These are phyloP conservation scores for Hedya salicella DNA, from an alignment of 2,888 invertebrate genomes.

Conservation along the genomic window DNA sequence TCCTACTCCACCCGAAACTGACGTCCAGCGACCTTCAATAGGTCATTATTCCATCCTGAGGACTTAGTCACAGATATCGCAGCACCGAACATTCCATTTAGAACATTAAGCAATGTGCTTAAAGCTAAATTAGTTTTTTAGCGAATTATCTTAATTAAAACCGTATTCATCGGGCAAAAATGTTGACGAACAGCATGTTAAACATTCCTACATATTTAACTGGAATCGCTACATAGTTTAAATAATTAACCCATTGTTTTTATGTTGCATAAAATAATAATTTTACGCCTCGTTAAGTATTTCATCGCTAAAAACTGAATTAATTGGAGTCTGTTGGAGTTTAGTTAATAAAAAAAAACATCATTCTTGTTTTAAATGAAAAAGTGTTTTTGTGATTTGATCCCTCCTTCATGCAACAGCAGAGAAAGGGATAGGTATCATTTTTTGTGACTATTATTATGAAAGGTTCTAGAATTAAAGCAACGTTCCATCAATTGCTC, in stretches of 20 bases:
- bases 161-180: background rate
- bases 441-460: too few relatives aligned
- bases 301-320: constrained; percentile 20
- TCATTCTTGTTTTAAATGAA: too few relatives aligned
- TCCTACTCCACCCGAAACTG: too few relatives aligned
- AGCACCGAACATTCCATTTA: too few relatives aligned
- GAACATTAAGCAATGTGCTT: background rate
- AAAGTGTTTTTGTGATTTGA: too few relatives aligned
- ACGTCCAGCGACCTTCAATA: too few relatives aligned
- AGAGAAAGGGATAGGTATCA: too few relatives aligned
- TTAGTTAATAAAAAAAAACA: background rate
- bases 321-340: constrained; percentile 31
- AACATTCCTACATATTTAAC: background rate
- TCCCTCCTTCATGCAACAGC: too few relatives aligned
- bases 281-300: constrained; percentile 36
- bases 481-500: too few relatives aligned
- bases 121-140: background rate
- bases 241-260: constrained; percentile 34
- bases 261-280: constrained; percentile 36
- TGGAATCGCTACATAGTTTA: constrained; percentile 24
- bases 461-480: too few relatives aligned
- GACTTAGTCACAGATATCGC: too few relatives aligned
- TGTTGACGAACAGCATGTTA: background rate
- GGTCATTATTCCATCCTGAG: too few relatives aligned
- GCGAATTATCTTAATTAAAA: constrained; percentile 5